phyloP scores from a whole-genome alignment of 2,113 vertebrate species.

The Myotis yumanensis region DNA sequence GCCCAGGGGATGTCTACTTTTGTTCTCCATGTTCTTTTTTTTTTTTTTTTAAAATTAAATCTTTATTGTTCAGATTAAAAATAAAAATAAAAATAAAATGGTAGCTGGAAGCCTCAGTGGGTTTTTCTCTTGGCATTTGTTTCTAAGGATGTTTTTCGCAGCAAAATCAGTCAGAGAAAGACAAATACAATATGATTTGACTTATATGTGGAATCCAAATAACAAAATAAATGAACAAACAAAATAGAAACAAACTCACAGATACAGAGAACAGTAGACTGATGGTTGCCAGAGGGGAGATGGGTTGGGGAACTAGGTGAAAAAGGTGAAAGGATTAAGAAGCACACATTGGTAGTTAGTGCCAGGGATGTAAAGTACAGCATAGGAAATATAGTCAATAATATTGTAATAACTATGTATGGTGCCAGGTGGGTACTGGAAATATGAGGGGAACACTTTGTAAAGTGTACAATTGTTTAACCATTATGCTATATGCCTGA shows the following conservation, averaged over 20 bases:
- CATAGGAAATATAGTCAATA: background rate
- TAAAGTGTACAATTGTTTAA: background rate
- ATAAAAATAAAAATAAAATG: too few relatives aligned
- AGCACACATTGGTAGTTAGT: background rate
- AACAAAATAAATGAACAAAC: background rate
- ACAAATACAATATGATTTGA: background rate
- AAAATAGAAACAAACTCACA: background rate
- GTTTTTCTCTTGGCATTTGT: background rate
- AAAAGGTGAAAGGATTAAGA: background rate
- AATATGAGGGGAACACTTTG: background rate
- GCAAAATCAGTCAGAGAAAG: background rate
- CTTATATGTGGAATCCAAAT: background rate
- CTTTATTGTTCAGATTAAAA: too few relatives aligned
- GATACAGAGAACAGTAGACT: background rate
- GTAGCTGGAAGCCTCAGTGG: background rate
- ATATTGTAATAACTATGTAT: background rate
- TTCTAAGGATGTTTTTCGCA: background rate
- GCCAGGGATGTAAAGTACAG: background rate
- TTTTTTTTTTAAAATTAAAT: too few relatives aligned
- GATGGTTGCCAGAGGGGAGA: background rate
- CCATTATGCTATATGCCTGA: background rate
- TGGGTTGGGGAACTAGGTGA: background rate
- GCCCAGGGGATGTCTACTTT: too few relatives aligned
- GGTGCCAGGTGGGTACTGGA: background rate
- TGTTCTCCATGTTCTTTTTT: too few relatives aligned